Percentiles rank a stretch among this genome's conserved stretches.
These are phyloP conservation scores for Phthorimaea operculella DNA, from an alignment of 1,140 invertebrate genomes.

Conservation along the genomic window DNA sequence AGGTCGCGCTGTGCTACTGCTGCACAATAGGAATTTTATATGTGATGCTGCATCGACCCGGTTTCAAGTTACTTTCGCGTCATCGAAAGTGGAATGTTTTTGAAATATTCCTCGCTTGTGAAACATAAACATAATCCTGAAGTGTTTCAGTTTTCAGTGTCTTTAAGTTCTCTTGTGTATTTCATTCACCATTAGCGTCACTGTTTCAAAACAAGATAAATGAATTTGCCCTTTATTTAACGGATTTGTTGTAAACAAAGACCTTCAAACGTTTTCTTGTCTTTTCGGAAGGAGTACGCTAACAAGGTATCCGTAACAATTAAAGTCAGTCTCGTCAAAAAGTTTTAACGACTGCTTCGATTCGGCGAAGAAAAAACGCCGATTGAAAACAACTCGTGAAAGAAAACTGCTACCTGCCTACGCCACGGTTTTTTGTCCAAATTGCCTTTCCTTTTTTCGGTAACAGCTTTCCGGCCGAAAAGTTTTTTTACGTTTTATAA, in stretches of 20 bases:
- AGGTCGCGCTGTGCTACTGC: neutral
- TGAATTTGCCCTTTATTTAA: too few relatives aligned
- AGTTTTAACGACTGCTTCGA: conserved; percentile 48
- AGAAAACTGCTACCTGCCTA: conserved; percentile 3
- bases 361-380: conserved; percentile 32
- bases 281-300: conserved; percentile 15
- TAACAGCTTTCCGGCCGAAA: conserved; percentile 7
- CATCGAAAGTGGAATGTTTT: too few relatives aligned
- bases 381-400: conserved; percentile 36
- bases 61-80: too few relatives aligned
- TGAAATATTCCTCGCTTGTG: too few relatives aligned
- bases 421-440: conserved; percentile 9
- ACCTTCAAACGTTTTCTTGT: conserved; percentile 1
- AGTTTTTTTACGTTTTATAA: conserved; percentile 13
- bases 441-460: conserved; percentile 10
- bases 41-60: too few relatives aligned
- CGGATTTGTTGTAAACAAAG: too few relatives aligned
- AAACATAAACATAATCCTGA: too few relatives aligned
- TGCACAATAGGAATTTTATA: too few relatives aligned
- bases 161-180: too few relatives aligned
- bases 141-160: too few relatives aligned
- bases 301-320: conserved; percentile 50
- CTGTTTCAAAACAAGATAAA: too few relatives aligned
- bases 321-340: conserved; percentile 41
- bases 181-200: too few relatives aligned